Conservation (phyloP, 2,797 vertebrate genomes). For the Liasis olivaceus region DNA sequence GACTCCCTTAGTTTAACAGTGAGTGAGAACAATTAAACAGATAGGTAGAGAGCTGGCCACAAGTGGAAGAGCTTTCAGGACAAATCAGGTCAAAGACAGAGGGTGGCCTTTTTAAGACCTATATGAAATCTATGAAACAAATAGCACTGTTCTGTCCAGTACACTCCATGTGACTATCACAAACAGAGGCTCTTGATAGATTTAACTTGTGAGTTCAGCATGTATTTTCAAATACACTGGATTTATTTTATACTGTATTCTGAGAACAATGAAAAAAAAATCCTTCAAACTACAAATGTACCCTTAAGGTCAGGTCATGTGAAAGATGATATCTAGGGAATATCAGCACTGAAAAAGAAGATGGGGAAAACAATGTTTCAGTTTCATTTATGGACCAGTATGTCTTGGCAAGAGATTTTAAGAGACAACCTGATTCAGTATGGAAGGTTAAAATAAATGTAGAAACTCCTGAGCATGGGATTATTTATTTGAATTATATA, state of each 20-base stretch:
- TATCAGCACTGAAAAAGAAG: neutral
- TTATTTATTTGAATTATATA: constrained; percentile 22
- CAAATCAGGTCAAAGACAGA: neutral
- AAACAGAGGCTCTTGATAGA: neutral
- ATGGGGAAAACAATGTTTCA: neutral
- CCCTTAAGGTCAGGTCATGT: neutral
- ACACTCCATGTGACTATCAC: neutral
- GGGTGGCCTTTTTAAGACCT: neutral
- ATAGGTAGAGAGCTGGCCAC: neutral
- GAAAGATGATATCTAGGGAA: neutral
- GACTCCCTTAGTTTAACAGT: neutral
- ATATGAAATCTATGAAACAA: neutral
- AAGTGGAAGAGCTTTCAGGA: neutral
- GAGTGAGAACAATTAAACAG: neutral
- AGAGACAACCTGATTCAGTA: constrained; percentile 7
- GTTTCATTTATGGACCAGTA: neutral
- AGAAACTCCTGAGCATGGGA: neutral
- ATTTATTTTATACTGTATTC: neutral
- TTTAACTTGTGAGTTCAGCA: neutral
- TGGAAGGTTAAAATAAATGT: neutral
- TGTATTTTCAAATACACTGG: neutral
- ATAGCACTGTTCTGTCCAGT: neutral
- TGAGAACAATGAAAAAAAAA: neutral
- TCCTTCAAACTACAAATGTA: neutral
- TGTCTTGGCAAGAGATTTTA: constrained; percentile 8